Evolutionary conservation across 2,113 vertebrate genomes (phyloP), one percentile per base, ranked within the genome.

Genomic region (Triplophysa tibetana): DNA sequence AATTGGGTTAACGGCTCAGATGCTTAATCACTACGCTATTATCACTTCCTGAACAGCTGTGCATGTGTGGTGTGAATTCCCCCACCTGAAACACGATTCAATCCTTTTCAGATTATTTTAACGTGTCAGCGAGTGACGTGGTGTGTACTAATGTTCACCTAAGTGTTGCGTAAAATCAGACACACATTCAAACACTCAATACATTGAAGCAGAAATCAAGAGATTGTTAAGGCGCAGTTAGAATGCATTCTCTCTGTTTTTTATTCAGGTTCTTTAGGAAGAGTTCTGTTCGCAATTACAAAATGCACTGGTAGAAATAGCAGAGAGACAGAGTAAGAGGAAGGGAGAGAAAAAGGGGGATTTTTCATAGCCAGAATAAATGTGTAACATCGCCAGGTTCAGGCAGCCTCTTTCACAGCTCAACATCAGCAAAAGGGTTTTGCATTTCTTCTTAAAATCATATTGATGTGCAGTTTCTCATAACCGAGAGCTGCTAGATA

Each of bases 291-390:
- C 85, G 88, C 91, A 91, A 89, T 93, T 93, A 93, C 92, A 94
- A 92, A 93, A 93, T 93, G 92, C 91, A 93, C 90, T 91, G 90
- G 89, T 92, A 93, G 91, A 93, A 93, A 93, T 86, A 91, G 89
- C 89, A 89, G 88, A 91, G 90, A 90, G 87, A 90, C 78, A 89
- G 80, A 89, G 85, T 89, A 86, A 88, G 41, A 79, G 74, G 76
- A 70, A 81, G 26, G 75, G 79, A 67, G 72, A 70, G 65, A 80
- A 83, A 33, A 85, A 38, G 84, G 86, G 83, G 85, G 85, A 87
- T 68, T 79, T 75, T 89, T 90, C 90, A 90, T 90, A 91, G 86
- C 87, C 83, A 67, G 89, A 92, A 90, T 88, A 90, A 91, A 90
- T 70, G 79, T 88, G 88, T 82, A 91, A 89, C 90, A 91, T 92